These are phyloP conservation scores for Babylonia areolata DNA, from an alignment of 1,140 invertebrate genomes.

Conservation along the genomic window DNA sequence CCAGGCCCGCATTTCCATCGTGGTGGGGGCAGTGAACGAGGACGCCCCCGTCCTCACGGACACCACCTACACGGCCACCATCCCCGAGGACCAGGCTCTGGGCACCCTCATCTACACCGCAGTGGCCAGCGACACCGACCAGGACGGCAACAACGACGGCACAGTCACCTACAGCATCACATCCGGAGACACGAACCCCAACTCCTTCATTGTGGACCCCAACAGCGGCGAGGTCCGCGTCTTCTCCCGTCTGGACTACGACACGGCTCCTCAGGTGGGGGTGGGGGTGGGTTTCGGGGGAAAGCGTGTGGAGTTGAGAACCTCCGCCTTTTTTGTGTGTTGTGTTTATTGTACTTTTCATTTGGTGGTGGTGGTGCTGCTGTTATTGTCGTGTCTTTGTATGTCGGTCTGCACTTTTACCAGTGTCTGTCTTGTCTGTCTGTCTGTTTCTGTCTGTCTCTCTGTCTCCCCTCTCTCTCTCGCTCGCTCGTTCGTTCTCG, in stretches of 20 bases:
- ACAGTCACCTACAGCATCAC: conserved; percentile 55
- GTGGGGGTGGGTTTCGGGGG: neutral
- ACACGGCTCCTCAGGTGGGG: conserved; percentile 40
- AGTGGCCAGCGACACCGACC: conserved; percentile 53
- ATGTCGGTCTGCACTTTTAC: neutral
- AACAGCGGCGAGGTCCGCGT: conserved; percentile 51
- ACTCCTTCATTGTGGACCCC: conserved; percentile 50
- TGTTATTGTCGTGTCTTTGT: neutral
- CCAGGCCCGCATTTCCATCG: conserved; percentile 48
- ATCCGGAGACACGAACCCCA: conserved; percentile 24
- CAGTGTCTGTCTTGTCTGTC: no score
- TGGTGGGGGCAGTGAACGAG: conserved; percentile 56
- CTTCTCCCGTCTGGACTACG: conserved; percentile 55
- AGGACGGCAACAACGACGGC: conserved; percentile 51
- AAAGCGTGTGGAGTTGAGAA: no score
- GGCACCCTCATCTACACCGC: conserved; percentile 49
- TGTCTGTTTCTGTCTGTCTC: no score
- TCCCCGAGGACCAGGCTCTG: conserved; percentile 36
- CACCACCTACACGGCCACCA: conserved; percentile 27
- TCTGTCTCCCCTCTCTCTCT: no score
- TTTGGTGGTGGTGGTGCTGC: neutral
- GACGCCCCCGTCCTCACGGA: conserved; percentile 52
- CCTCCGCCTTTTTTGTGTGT: no score
- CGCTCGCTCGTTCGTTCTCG: no score
- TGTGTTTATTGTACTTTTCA: neutral